Evolutionary conservation across 1,140 invertebrate genomes (phyloP), one percentile per base, ranked within the genome.

Genomic region (Sycophila sp.): DNA sequence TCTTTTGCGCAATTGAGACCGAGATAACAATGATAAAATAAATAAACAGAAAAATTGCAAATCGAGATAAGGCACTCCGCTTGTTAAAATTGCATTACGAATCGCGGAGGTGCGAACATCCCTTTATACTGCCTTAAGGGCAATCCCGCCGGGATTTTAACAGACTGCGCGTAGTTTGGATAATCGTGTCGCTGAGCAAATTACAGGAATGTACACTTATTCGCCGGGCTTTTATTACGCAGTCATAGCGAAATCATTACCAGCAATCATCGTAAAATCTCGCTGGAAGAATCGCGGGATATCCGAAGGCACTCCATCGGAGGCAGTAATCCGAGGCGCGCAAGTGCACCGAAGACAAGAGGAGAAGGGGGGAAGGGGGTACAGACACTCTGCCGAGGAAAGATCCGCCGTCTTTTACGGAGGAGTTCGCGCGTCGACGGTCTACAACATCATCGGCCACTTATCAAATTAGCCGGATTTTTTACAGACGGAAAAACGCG

Each of bases 171-270:
- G n/a, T n/a, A n/a, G n/a, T n/a, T n/a, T n/a, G n/a, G n/a, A n/a
- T n/a, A n/a, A n/a, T n/a, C n/a, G n/a, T n/a, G n/a, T n/a, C n/a
- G n/a, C n/a, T n/a, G n/a, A n/a, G n/a, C n/a, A n/a, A n/a, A n/a
- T n/a, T n/a, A n/a, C n/a, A n/a, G n/a, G n/a, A n/a, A n/a, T n/a
- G n/a, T n/a, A n/a, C n/a, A 51, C 22, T 10, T 17, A 51, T 64
- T 6, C 30, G 34, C 15, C 34, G 5, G 24, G 4, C 28, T 53
- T 17, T 68, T 59, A 59, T 58, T 59, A 19, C 51, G 15, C 26
- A 26, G 26, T 47, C 65, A 34, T 68, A 67, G 47, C n/a, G 32
- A 66, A 66, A 24, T 56, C 64, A 66, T 66, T 66, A 56, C 36
- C 6, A 22, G 19, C 56, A 66, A 66, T 66, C 32, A 56, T 45